Conservation (phyloP, 2,888 invertebrate genomes). For the Drosophila vallismaia region DNA sequence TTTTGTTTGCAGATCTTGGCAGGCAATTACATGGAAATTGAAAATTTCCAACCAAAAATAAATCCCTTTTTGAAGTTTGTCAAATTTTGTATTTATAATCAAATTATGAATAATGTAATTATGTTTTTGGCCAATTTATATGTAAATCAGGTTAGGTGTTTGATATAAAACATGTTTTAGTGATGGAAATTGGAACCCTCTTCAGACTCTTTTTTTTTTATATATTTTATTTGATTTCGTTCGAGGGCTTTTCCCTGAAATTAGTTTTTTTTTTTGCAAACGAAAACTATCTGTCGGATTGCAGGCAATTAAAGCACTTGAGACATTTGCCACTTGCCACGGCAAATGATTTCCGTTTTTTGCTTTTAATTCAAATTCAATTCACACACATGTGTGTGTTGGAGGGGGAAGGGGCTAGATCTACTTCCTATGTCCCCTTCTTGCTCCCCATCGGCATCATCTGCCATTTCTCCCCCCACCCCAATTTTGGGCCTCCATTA, state of each 20-base stretch:
- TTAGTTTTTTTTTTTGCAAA: constrained; percentile 17
- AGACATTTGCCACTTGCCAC: constrained; percentile 52
- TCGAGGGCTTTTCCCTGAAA: constrained; percentile 27
- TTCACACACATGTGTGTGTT: constrained; percentile 19
- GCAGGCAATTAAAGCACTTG: constrained; percentile 65
- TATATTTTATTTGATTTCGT: constrained; percentile 22
- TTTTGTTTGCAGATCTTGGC: constrained; percentile 34
- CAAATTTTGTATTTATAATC: constrained; percentile 1
- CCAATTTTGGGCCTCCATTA: constrained; percentile 53
- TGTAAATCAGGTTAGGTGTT: constrained; percentile 1
- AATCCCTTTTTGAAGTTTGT: constrained; percentile 19
- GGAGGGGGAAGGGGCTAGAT: neutral
- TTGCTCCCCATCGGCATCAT: constrained; percentile 14
- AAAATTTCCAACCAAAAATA: constrained; percentile 17
- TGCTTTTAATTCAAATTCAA: constrained; percentile 61
- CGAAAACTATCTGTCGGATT: constrained; percentile 33
- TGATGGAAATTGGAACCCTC: too few relatives aligned
- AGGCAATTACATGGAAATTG: constrained; percentile 31
- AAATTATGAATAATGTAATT: constrained; percentile 6
- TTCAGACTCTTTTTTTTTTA: neutral
- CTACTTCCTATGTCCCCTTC: constrained; percentile 12
- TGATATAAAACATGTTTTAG: too few relatives aligned
- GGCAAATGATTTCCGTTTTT: constrained; percentile 67
- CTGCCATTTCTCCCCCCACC: constrained; percentile 13
- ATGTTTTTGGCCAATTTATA: constrained; percentile 14